Conservation (phyloP, 2,888 invertebrate genomes). For the Oscheius myriophilus region DNA sequence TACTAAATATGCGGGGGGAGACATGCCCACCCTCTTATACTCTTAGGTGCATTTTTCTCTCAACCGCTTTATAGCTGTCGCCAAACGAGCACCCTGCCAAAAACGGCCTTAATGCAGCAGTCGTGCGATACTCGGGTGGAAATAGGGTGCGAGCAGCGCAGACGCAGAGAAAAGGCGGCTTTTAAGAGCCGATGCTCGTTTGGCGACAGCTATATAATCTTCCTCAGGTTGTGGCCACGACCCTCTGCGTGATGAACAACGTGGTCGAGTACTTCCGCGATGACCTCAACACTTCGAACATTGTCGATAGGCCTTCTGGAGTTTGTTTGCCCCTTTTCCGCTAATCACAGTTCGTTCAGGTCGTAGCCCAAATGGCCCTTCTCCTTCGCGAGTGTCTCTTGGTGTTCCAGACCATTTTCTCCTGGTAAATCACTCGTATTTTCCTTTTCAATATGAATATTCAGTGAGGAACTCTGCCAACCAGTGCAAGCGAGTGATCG, state of each 20-base stretch:
- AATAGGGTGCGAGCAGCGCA: no score
- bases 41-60: no score
- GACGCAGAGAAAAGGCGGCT: no score
- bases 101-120: no score
- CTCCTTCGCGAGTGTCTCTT: neutral
- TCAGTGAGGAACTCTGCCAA: constrained; percentile 13
- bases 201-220: neutral
- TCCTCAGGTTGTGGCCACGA: neutral
- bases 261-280: constrained; percentile 6
- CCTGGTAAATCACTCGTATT: no score
- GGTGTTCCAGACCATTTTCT: no score
- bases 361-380: constrained; percentile 4
- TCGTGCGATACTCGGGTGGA: no score
- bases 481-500: neutral
- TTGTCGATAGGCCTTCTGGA: constrained; percentile 1
- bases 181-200: no score
- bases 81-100: no score
- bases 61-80: no score
- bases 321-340: neutral
- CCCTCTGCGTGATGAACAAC: constrained; percentile 7
- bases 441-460: neutral
- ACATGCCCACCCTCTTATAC: no score
- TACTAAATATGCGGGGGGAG: no score
- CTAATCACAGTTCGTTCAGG: neutral
- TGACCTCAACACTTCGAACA: constrained; percentile 19